Base-by-base conservation (phyloP, 2,888 invertebrate species). In the Steinernema scapterisci region DNA sequence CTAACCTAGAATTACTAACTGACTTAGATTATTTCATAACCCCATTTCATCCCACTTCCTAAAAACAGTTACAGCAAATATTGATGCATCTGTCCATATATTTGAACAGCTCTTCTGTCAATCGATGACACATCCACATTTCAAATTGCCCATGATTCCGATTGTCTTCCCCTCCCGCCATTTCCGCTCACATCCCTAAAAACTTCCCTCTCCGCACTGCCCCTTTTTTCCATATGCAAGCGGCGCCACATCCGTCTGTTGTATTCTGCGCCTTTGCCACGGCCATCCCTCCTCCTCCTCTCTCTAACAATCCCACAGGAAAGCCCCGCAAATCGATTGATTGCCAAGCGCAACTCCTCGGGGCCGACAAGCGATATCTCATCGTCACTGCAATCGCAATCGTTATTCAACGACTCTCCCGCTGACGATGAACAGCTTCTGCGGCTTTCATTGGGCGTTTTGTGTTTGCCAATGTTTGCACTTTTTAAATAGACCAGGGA, bases 121-220 rank as follows among this genome's bases (percentile, higher is more conserved):
- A 63, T 63, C 63, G 63, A 63, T 63, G 63, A 63, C 63, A 25
- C 63, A 63, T 63, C 31, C 31, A 3, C 31, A 3, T 13, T 25
- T 27, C 16, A 63, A 63, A 63, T 63, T 63, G 31, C 63, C 63
- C 63, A 63, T 63, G 31, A 63, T 63, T 63, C 63, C 31, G 38
- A 63, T 25, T 31, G 63, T 63, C 63, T 21, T 27, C 48, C 11
- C 1, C 63, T 16, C 63, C 63, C 27, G 27, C 54, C 54, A 2
- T 54, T 21, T 11, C 16, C 63, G 27, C 63, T 31, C 9, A 16
- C 63, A 5, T 31, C 63, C 63, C 31, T 3, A n/a, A 48, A 38
- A 48, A 7, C 48, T 48, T 48, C 48, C 9, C 16, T 16, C 45
- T 44, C 16, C 45, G 45, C 48, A n/a, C 48, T 13, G 7, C 7